Evolutionary conservation across 2,797 vertebrate species (phyloP).

Genomic region (Dendrocincla fuliginosa): DNA sequence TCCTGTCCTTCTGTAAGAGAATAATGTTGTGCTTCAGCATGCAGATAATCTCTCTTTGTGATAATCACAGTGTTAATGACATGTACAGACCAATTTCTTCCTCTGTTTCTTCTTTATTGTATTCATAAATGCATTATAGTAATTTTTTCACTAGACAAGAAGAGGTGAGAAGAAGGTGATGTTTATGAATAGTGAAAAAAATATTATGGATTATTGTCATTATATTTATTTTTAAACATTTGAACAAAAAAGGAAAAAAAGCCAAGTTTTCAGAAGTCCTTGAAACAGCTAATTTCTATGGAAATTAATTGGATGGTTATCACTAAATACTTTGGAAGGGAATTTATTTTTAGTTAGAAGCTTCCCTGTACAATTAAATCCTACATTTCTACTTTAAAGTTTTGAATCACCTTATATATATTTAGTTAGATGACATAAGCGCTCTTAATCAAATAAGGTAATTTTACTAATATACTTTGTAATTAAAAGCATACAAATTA

Average conservation of each 20-base stretch:
- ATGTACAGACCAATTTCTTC: neutral
- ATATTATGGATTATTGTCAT: neutral
- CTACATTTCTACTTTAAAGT: neutral
- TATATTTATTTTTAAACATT: neutral
- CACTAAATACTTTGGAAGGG: neutral
- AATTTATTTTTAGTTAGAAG: neutral
- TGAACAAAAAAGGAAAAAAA: neutral
- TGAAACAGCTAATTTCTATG: neutral
- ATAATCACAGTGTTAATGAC: conserved; percentile 26
- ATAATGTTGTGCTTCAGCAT: conserved; percentile 18
- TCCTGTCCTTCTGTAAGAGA: neutral
- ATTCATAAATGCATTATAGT: neutral
- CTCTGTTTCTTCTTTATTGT: neutral
- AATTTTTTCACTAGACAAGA: neutral
- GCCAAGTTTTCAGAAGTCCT: neutral
- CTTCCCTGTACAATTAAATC: neutral
- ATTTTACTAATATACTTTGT: neutral
- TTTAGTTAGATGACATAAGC: neutral
- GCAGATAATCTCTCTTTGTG: conserved; percentile 10
- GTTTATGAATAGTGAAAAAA: neutral
- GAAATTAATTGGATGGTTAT: neutral
- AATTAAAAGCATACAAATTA: neutral
- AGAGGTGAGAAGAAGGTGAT: neutral
- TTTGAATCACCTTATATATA: neutral
- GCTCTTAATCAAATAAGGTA: neutral